Conservation (phyloP, 2,888 invertebrate species). For the Pilophorus perplexus region DNA sequence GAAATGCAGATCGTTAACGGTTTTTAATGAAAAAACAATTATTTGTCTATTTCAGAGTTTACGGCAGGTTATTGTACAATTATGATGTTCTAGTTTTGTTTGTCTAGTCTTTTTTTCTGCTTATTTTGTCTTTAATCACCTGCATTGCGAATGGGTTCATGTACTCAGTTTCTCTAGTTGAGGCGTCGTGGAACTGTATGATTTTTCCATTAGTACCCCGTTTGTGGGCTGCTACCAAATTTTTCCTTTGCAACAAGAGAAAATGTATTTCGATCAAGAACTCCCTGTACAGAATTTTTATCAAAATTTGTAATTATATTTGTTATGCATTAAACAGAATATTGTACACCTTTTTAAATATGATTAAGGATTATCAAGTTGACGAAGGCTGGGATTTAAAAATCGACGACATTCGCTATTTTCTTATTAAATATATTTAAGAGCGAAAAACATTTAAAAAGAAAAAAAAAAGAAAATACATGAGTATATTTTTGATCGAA, state of each 20-base stretch:
- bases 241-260: too few relatives aligned
- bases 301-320: conserved; percentile 37
- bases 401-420: conserved; percentile 35
- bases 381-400: conserved; percentile 36
- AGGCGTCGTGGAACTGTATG: too few relatives aligned
- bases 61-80: conserved; percentile 19
- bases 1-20: neutral
- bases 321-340: conserved; percentile 29
- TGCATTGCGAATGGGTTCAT: too few relatives aligned
- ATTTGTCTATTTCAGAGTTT: conserved; percentile 31
- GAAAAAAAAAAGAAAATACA: conserved; percentile 22
- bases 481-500: conserved; percentile 34
- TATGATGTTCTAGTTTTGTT: conserved; percentile 27
- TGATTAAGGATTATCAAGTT: conserved; percentile 29
- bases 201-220: too few relatives aligned
- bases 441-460: conserved; percentile 24
- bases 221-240: too few relatives aligned
- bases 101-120: conserved; percentile 26
- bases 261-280: too few relatives aligned
- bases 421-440: conserved; percentile 28
- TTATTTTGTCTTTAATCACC: neutral
- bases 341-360: conserved; percentile 26
- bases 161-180: neutral
- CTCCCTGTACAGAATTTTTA: conserved; percentile 37
- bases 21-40: conserved; percentile 15